phyloP scores from a whole-genome alignment of 1,140 invertebrate genomes.

The Capitella teleta region DNA sequence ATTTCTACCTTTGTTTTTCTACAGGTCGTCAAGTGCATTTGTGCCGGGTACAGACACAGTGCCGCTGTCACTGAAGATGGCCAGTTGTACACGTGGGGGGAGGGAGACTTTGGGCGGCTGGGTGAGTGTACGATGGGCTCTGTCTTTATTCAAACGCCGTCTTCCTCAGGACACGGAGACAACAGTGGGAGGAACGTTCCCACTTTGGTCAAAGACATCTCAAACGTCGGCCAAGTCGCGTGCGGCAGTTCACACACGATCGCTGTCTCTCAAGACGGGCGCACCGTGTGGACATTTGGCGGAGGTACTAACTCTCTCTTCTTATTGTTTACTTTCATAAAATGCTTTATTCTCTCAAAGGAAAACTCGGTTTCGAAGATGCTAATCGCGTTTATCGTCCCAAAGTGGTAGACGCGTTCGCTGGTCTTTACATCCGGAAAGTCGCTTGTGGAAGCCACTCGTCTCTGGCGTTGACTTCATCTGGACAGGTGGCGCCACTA shows the following conservation, averaged over 20 bases:
- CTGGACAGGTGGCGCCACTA: conserved; percentile 58
- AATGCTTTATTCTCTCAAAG: conserved; percentile 13
- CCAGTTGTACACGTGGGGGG: conserved; percentile 41
- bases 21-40: conserved; percentile 31
- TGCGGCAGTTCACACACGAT: conserved; percentile 37
- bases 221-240: conserved; percentile 46
- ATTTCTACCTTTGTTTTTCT: conserved; percentile 61
- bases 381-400: conserved; percentile 48
- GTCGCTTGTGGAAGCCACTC: conserved; percentile 92
- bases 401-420: conserved; percentile 78
- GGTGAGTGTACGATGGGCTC: conserved; percentile 14
- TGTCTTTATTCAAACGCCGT: background rate
- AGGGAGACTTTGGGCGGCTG: conserved; percentile 39
- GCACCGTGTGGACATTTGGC: conserved; percentile 57
- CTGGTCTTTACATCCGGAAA: conserved; percentile 76
- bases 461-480: conserved; percentile 78
- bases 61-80: conserved; percentile 37
- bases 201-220: conserved; percentile 53
- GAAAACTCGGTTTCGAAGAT: conserved; percentile 40
- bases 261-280: conserved; percentile 45
- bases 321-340: background rate
- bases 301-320: conserved; percentile 36
- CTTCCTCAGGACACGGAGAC: conserved; percentile 50
- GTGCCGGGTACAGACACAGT: conserved; percentile 42
- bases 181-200: conserved; percentile 53